Conservation (phyloP, 2,888 invertebrate genomes). For the Teinopalpus imperialis region DNA sequence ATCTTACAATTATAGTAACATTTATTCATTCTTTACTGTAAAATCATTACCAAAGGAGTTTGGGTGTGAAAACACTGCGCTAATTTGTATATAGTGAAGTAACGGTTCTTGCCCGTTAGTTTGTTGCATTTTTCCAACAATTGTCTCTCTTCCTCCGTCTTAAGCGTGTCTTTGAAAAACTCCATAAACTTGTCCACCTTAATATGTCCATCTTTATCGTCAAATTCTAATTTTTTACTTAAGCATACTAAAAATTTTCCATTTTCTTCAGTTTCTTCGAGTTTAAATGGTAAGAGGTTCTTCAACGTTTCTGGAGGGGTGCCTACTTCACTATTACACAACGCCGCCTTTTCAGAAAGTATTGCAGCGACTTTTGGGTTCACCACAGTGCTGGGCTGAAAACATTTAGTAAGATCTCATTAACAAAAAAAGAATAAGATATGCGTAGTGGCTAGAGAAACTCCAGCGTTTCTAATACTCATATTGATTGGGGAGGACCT, state of each 20-base stretch:
- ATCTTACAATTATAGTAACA: background rate
- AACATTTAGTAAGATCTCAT: too few relatives aligned
- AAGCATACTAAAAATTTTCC: conserved; percentile 16
- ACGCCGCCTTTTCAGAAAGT: background rate
- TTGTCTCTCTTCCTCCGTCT: background rate
- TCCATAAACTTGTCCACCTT: conserved; percentile 2
- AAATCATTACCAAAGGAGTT: background rate
- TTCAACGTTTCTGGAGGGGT: background rate
- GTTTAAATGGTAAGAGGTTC: conserved; percentile 12
- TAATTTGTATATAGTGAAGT: conserved; percentile 5
- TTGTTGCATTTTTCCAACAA: conserved; percentile 3
- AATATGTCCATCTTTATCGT: background rate
- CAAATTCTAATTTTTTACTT: background rate
- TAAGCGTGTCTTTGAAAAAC: background rate
- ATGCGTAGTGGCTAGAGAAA: too few relatives aligned
- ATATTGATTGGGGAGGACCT: too few relatives aligned
- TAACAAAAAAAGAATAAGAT: too few relatives aligned
- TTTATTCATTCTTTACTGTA: background rate
- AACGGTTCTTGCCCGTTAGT: background rate
- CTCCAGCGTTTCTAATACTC: too few relatives aligned
- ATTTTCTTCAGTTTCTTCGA: conserved; percentile 15
- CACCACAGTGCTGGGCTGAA: background rate
- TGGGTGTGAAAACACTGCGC: conserved; percentile 3
- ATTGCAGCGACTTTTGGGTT: background rate
- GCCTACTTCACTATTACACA: conserved; percentile 1